A percentile compares a stretch with the other conserved stretches of the same genome.
Conservation (phyloP, 2,113 vertebrate species). For the Pycnonotus jocosus region DNA sequence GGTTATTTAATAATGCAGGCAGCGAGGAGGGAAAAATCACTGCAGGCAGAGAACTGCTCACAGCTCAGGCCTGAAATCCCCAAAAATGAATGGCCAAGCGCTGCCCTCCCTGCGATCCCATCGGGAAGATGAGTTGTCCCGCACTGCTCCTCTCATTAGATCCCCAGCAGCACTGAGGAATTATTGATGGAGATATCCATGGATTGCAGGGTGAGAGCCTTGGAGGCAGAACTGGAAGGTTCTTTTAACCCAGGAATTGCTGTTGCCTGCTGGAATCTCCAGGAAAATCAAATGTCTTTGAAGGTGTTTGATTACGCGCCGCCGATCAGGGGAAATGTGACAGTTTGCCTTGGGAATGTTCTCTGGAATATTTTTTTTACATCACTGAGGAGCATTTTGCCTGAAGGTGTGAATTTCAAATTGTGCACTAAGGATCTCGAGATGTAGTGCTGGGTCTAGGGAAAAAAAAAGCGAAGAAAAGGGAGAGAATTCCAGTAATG, state of each 20-base stretch:
- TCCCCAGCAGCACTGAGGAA: not conserved
- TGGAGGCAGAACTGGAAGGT: not conserved
- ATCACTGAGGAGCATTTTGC: not conserved
- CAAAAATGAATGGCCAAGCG: not conserved
- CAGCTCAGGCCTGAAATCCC: not conserved
- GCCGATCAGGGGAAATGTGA: not conserved
- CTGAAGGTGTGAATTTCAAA: not conserved
- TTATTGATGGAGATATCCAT: not conserved
- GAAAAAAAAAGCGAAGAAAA: not conserved
- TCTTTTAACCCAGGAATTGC: not conserved
- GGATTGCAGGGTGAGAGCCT: not conserved
- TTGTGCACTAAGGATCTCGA: not conserved
- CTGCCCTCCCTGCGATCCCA: fast-evolving
- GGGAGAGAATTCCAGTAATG: not conserved
- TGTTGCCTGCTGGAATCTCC: not conserved
- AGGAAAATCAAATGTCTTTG: not conserved
- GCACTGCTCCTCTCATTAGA: fast-evolving
- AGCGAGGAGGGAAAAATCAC: not conserved
- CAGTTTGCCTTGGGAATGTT: not conserved
- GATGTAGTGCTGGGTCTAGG: not conserved
- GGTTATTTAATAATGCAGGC: not conserved
- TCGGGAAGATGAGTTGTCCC: fast-evolving
- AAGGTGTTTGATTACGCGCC: not conserved
- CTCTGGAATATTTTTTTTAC: not conserved
- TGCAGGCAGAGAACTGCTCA: not conserved